Conservation (phyloP, 2,888 invertebrate genomes). For the Aphelenchoides bicaudatus region DNA sequence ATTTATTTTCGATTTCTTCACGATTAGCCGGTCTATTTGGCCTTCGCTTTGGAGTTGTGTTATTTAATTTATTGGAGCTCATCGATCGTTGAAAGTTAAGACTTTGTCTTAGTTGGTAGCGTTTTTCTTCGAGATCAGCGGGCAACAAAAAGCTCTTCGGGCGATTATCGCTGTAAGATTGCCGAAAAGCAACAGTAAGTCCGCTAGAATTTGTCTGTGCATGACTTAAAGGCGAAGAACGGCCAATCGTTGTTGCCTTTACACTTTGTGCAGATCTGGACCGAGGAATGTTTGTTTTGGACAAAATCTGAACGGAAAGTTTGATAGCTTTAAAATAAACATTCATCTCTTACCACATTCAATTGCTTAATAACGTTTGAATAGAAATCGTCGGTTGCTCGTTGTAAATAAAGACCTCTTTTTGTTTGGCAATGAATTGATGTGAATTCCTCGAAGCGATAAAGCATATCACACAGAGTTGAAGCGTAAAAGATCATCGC, state of each 20-base stretch:
- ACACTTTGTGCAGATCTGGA: conserved; percentile 1
- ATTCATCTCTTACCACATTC: conserved; percentile 17
- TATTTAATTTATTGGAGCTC: too few species aligned
- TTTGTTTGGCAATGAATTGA: conserved; percentile 1
- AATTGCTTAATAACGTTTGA: conserved; percentile 24
- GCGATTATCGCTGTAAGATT: conserved; percentile 9
- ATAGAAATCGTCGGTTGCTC: conserved; percentile 24
- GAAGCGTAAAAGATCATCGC: conserved; percentile 28
- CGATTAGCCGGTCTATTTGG: conserved; percentile 16
- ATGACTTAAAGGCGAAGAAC: conserved; percentile 11
- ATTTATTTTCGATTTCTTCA: conserved; percentile 13
- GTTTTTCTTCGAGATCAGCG: conserved; percentile 27
- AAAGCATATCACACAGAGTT: conserved; percentile 28
- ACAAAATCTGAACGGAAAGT: conserved; percentile 11
- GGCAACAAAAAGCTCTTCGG: conserved; percentile 31
- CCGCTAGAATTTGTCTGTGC: background rate
- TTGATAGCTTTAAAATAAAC: background rate
- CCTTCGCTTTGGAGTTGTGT: too few species aligned
- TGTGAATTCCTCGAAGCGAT: conserved; percentile 28
- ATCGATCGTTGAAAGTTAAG: conserved; percentile 7
- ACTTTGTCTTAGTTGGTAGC: background rate
- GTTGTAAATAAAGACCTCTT: background rate
- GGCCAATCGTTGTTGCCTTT: background rate
- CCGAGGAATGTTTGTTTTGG: conserved; percentile 6
- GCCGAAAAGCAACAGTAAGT: background rate